phyloP scores from a whole-genome alignment of 92 coral and sea anemone genomes.

The Anthopleura xanthogrammica region DNA sequence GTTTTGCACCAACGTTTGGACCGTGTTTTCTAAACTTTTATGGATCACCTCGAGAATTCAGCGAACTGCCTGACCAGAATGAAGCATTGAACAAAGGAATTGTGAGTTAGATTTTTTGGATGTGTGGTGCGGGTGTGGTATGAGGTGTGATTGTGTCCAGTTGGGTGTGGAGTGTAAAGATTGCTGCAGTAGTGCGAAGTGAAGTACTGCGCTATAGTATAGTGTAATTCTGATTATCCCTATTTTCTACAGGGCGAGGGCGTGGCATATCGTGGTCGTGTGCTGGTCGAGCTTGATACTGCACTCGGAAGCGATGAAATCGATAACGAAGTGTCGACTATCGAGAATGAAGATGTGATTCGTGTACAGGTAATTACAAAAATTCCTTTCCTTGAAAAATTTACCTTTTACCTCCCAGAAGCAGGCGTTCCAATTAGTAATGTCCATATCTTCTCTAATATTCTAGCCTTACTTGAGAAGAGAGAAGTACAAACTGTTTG shows the following conservation, averaged over 20 bases:
- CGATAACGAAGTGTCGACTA: slow-evolving; percentile 49
- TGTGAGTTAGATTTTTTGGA: slow-evolving; percentile 53
- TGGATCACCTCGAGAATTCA: slow-evolving; percentile 91
- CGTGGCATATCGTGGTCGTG: slow-evolving; percentile 95
- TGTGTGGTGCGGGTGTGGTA: neutral
- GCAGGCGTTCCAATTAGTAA: neutral
- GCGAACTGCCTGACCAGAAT: slow-evolving; percentile 64
- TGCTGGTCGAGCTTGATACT: slow-evolving; percentile 85
- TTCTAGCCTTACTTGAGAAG: slow-evolving; percentile 76
- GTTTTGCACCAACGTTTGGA: slow-evolving; percentile 87
- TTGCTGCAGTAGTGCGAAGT: neutral
- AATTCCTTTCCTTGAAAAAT: no score
- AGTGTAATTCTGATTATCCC: neutral
- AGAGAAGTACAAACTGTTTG: slow-evolving; percentile 80
- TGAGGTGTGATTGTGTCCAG: no score
- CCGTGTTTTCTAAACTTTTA: slow-evolving; percentile 93
- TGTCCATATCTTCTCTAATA: neutral
- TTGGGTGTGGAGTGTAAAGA: neutral
- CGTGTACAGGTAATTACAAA: slow-evolving; percentile 58
- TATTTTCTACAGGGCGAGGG: slow-evolving; percentile 80
- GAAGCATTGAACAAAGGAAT: slow-evolving; percentile 89
- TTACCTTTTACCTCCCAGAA: neutral
- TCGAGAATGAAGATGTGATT: slow-evolving; percentile 63
- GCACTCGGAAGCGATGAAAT: slow-evolving; percentile 64
- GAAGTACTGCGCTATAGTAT: no score